Conservation (phyloP, 2,113 vertebrate genomes). For the Lethenteron reissneri region DNA sequence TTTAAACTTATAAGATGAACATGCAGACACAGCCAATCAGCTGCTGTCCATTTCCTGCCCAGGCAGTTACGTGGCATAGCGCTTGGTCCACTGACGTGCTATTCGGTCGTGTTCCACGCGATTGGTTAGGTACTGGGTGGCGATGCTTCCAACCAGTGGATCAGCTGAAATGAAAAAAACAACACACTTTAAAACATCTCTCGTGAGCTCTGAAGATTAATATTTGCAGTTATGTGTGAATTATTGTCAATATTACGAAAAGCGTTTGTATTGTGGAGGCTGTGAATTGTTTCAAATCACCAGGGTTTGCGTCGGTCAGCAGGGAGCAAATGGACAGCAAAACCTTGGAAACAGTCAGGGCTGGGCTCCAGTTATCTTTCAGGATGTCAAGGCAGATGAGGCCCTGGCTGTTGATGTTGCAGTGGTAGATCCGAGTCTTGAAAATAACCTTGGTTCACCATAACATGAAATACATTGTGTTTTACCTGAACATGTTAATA, state of each 20-base stretch:
- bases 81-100: conserved; percentile 88
- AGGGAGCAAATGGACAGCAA: conserved; percentile 75
- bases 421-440: conserved; percentile 72
- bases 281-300: conserved; percentile 17
- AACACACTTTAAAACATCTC: conserved; percentile 11
- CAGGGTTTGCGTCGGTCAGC: conserved; percentile 71
- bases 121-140: conserved; percentile 85
- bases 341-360: conserved; percentile 76
- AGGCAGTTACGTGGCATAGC: conserved; percentile 55
- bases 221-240: neutral
- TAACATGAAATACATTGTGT: conserved; percentile 2
- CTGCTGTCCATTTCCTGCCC: too few relatives aligned
- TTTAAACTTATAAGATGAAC: too few relatives aligned
- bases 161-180: conserved; percentile 30
- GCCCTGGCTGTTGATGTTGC: conserved; percentile 85
- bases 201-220: too few relatives aligned
- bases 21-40: too few relatives aligned
- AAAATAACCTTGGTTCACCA: conserved; percentile 40
- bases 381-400: conserved; percentile 79
- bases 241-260: neutral
- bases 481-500: too few relatives aligned
- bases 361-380: conserved; percentile 77
- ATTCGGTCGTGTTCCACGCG: conserved; percentile 86
- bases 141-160: conserved; percentile 77
- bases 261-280: neutral